Evolutionary conservation across 1,140 invertebrate genomes (phyloP), one percentile per base, ranked within the genome.

Genomic region (Halesus radiatus): DNA sequence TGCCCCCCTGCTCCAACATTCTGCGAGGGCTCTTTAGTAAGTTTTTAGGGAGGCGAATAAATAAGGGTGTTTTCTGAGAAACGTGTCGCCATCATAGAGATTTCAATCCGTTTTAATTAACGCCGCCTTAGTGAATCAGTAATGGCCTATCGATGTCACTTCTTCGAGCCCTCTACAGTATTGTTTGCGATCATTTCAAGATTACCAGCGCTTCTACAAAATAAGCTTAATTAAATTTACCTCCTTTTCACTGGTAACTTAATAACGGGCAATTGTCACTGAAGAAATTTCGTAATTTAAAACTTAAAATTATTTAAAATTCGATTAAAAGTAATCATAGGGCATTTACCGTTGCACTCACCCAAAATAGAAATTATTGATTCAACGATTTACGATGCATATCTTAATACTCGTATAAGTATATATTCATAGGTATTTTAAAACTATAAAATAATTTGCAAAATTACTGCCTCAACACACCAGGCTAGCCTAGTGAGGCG

Each of bases 101-200:
- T 74, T 74, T 56, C 70, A 54, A 74, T 74, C 53, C 70, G 70
- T 74, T 74, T 74, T 74, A 74, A 74, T 74, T 74, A 74, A 74
- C 70, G 70, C 70, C 8, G 50, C 50, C 23, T 29, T 23, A 74
- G 50, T 20, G 70, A 56, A 56, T 29, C 70, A 18, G 50, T 74
- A 74, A 74, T 74, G 70, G 70, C 70, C 70, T 74, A 56, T 74
- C 70, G 70, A 74, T 74, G 70, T 54, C 52, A 54, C 70, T 74
- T 20, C n/a, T 54, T 13, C 37, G 8, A 45, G 37, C 37, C 37
- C 37, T 45, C 53, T 13, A 53, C 10, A 29, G 20, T 3, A 74
- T 74, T 74, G 70, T 74, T 74, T 74, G 53, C 50, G n/a, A n/a
- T 52, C 16, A 56, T 54, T 37, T 56, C 70, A 6, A 74, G 18